Conservation (phyloP, 1,140 invertebrate species). For the Lordiphosa collinella region DNA sequence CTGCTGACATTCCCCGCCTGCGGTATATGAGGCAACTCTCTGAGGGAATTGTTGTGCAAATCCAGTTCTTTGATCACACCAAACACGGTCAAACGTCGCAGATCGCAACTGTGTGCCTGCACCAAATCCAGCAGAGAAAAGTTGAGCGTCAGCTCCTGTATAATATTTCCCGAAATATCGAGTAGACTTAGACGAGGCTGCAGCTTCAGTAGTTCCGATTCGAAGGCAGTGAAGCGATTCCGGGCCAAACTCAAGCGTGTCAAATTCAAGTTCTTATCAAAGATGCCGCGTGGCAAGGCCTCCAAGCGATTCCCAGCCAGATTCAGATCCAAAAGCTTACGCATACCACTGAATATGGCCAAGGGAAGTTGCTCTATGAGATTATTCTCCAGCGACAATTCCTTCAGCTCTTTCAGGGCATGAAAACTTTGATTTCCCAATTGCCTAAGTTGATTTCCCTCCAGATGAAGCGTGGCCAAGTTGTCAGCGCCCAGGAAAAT, state of each 20-base stretch:
- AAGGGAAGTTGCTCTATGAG: slow-evolving; percentile 51
- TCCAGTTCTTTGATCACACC: slow-evolving; percentile 58
- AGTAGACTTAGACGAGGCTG: slow-evolving; percentile 44
- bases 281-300: slow-evolving; percentile 58
- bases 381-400: slow-evolving; percentile 60
- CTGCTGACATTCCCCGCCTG: slow-evolving; percentile 60
- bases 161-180: slow-evolving; percentile 66
- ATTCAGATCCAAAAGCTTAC: slow-evolving; percentile 63
- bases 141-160: slow-evolving; percentile 68
- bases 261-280: slow-evolving; percentile 65
- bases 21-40: slow-evolving; percentile 65
- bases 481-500: slow-evolving; percentile 74
- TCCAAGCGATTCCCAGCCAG: slow-evolving; percentile 61
- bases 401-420: slow-evolving; percentile 65
- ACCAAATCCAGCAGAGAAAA: slow-evolving; percentile 49
- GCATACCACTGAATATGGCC: slow-evolving; percentile 51
- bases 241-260: slow-evolving; percentile 52
- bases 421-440: slow-evolving; percentile 66
- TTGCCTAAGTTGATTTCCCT: slow-evolving; percentile 48
- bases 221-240: slow-evolving; percentile 61
- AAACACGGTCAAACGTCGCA: slow-evolving; percentile 57
- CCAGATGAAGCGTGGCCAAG: slow-evolving; percentile 53
- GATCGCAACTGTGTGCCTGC: slow-evolving; percentile 57
- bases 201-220: slow-evolving; percentile 64
- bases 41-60: slow-evolving; percentile 71